These are phyloP conservation scores for Lissonota sp. DNA, from an alignment of 2,888 invertebrate genomes.

Conservation along the genomic window DNA sequence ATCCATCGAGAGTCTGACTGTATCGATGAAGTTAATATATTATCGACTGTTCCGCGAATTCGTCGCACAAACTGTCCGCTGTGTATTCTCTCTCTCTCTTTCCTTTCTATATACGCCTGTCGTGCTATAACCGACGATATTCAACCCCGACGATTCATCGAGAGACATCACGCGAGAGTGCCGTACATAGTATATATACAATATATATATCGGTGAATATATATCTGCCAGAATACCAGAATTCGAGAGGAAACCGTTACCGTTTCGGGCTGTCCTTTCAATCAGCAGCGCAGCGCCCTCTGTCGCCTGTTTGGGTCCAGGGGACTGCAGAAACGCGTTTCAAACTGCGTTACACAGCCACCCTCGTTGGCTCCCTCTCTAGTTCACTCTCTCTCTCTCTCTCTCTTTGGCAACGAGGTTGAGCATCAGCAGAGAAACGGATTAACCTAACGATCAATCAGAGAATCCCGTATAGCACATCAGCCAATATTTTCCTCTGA, in stretches of 20 bases:
- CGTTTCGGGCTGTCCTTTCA: conserved; percentile 69
- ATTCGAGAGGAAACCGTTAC: conserved; percentile 45
- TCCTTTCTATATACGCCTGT: conserved; percentile 41
- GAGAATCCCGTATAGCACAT: conserved; percentile 2
- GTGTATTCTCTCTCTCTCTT: conserved; percentile 21
- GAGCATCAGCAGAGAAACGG: conserved; percentile 26
- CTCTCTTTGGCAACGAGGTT: conserved; percentile 7
- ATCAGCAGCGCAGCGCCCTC: conserved; percentile 66
- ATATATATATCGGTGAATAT: conserved; percentile 4
- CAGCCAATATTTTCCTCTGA: conserved; percentile 22
- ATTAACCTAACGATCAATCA: conserved; percentile 63
- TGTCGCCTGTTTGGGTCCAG: neutral
- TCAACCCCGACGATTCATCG: conserved; percentile 59
- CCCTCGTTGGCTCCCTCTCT: conserved; percentile 5
- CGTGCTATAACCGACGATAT: conserved; percentile 65
- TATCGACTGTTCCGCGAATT: conserved; percentile 75
- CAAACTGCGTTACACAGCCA: conserved; percentile 43
- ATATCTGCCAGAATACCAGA: conserved; percentile 2
- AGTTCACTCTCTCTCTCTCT: conserved; percentile 18
- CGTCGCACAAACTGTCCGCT: conserved; percentile 57
- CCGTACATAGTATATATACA: neutral
- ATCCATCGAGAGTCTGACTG: conserved; percentile 54
- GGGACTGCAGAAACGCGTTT: conserved; percentile 31
- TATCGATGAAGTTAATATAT: conserved; percentile 75
- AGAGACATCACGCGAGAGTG: conserved; percentile 1